phyloP scores from a whole-genome alignment of 2,888 invertebrate genomes.

The Gymnocheta viridis region DNA sequence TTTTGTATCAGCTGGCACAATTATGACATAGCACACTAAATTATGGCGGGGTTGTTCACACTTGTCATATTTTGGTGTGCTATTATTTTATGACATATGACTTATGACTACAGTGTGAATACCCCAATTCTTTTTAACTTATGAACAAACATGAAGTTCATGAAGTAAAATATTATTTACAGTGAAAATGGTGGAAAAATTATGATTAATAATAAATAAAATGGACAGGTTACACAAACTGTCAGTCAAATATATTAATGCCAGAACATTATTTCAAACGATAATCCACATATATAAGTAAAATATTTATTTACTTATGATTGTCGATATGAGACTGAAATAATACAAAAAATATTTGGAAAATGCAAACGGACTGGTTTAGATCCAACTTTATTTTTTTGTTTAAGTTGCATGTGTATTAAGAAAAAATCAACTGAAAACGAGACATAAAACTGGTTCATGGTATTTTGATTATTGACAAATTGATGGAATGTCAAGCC shows the following conservation, averaged over 20 bases:
- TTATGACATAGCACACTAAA: no score
- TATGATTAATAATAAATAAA: not conserved
- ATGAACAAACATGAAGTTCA: not conserved
- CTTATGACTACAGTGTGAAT: no score
- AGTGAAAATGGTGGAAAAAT: slow-evolving; percentile 5
- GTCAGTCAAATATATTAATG: not conserved
- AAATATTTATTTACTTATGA: slow-evolving; percentile 51
- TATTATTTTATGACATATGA: no score
- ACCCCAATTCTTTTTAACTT: slow-evolving; percentile 39
- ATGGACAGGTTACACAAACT: slow-evolving; percentile 1
- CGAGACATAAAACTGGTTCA: slow-evolving; percentile 53
- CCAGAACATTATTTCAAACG: not conserved
- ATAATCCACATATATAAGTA: slow-evolving; percentile 1
- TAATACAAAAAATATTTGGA: not conserved
- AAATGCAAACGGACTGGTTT: slow-evolving; percentile 20
- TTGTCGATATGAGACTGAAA: not conserved
- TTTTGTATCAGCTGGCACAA: no score
- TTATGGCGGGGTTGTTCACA: no score
- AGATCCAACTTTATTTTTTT: slow-evolving; percentile 42
- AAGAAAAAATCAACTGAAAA: not conserved
- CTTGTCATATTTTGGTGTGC: no score
- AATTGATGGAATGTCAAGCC: slow-evolving; percentile 65
- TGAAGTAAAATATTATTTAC: not conserved
- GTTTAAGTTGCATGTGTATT: slow-evolving; percentile 34
- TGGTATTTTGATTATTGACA: slow-evolving; percentile 65